Percentiles rank a stretch among this genome's conserved stretches.
phyloP scores from a whole-genome alignment of 1,140 invertebrate genomes.

The Drosophila busckii region DNA sequence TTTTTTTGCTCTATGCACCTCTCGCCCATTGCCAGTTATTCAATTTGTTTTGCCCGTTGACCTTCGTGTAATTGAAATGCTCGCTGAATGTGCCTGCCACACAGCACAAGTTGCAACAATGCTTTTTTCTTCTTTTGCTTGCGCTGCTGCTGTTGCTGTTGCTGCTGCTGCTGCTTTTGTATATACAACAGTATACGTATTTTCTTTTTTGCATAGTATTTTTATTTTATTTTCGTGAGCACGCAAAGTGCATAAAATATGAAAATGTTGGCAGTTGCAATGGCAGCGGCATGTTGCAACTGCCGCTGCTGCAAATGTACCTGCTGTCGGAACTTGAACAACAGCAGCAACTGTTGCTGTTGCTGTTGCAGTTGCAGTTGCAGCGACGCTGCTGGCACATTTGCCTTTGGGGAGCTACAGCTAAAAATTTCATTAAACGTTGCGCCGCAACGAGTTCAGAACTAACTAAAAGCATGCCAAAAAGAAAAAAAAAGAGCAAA shows the following conservation, averaged over 20 bases:
- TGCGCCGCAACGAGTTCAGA: slow-evolving; percentile 32
- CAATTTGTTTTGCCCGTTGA: slow-evolving; percentile 32
- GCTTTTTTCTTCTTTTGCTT: no score
- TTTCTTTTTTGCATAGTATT: no score
- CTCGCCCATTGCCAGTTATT: no score
- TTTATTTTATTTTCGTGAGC: no score
- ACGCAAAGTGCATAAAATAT: slow-evolving; percentile 74
- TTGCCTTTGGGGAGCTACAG: slow-evolving; percentile 19
- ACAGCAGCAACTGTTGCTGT: slow-evolving; percentile 23
- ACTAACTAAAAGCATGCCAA: slow-evolving; percentile 47
- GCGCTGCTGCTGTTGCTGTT: no score
- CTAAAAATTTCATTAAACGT: slow-evolving; percentile 65
- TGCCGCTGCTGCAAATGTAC: slow-evolving; percentile 27
- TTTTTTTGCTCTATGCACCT: slow-evolving; percentile 8
- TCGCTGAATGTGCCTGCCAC: slow-evolving; percentile 13
- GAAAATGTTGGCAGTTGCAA: slow-evolving; percentile 50
- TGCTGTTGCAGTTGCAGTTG: background rate
- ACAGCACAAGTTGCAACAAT: no score
- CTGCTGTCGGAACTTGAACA: slow-evolving; percentile 20
- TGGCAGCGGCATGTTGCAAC: slow-evolving; percentile 15
- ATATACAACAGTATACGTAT: no score
- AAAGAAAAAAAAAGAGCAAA: no score
- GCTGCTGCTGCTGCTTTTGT: no score
- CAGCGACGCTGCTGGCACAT: slow-evolving; percentile 35
- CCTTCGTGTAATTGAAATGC: slow-evolving; percentile 47